These are phyloP conservation scores for Oreortyx pictus DNA, from an alignment of 2,797 vertebrate genomes.

Conservation along the genomic window DNA sequence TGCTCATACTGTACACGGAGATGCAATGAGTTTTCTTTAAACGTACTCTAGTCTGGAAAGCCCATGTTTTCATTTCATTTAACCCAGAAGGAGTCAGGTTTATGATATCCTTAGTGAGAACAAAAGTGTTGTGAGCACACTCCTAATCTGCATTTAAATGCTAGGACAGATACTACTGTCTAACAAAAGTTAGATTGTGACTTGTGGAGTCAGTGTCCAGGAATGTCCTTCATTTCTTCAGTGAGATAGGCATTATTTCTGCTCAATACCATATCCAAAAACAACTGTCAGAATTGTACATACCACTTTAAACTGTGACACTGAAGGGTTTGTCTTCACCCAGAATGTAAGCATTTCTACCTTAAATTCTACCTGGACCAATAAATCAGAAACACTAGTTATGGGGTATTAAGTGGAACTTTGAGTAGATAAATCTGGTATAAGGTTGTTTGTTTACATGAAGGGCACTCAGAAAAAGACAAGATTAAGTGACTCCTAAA, in stretches of 20 bases:
- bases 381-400: neutral
- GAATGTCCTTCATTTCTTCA: neutral
- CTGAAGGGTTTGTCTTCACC: neutral
- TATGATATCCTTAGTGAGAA: neutral
- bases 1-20: accelerated
- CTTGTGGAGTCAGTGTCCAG: neutral
- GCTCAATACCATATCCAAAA: neutral
- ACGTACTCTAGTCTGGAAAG: neutral
- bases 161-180: neutral
- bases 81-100: neutral
- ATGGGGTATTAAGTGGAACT: neutral
- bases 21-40: neutral
- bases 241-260: neutral
- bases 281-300: neutral
- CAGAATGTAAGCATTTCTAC: neutral
- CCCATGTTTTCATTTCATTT: neutral
- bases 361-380: neutral
- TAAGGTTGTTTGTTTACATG: neutral
- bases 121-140: neutral
- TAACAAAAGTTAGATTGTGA: neutral
- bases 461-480: neutral
- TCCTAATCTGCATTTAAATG: neutral
- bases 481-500: neutral
- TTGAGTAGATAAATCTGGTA: neutral
- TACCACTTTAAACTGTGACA: neutral